Evolutionary conservation across 1,140 invertebrate genomes (phyloP), one percentile per base, ranked within the genome.

Genomic region (Subanguina moxae): DNA sequence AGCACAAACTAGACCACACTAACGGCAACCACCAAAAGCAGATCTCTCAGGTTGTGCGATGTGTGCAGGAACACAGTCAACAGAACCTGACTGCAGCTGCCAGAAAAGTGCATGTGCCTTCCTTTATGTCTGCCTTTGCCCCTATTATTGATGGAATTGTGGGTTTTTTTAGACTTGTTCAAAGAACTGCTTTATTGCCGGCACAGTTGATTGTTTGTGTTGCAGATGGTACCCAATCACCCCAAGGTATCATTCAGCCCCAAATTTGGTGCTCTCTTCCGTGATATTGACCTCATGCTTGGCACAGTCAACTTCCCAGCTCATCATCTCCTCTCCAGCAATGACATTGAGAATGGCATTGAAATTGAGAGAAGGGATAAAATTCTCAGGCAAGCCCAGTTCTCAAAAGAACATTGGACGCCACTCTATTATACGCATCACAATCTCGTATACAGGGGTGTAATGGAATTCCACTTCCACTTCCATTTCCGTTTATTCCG

Each of bases 231-330:
- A 9, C 76, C 84, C 15, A 82, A 83, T 68, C 73, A 78, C 63
- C 75, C 74, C 8, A 67, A 74, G 23, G 75, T 78, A 27, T 79
- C 76, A n/a, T 85, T 84, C 64, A 73, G 68, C 1, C 66, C 80
- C 1, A 74, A 80, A 68, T 82, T 68, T 67, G 82, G 80, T 13
- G 57, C 75, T 15, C 62, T 82, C 5, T 82, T 79, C 76, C 75
- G 81, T 1, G 78, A 82, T 15, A 82, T 82, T 83, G 92, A 94
- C 83, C 84, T 97, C n/a, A 88, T 97, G 86, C 87, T 94, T 64
- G 94, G 94, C 1, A 90, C 95, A 15, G 92, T 90, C 3, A 89
- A 91, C 80, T 89, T 92, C 71, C 93, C 95, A 83, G 91, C 90
- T 67, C 90, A 91, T 78, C 88, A 92, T 76, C 86, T 90, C 38